Evolutionary conservation across 2,888 invertebrate genomes (phyloP), one percentile per base, ranked within the genome.

Genomic region (Corbicula japonica): DNA sequence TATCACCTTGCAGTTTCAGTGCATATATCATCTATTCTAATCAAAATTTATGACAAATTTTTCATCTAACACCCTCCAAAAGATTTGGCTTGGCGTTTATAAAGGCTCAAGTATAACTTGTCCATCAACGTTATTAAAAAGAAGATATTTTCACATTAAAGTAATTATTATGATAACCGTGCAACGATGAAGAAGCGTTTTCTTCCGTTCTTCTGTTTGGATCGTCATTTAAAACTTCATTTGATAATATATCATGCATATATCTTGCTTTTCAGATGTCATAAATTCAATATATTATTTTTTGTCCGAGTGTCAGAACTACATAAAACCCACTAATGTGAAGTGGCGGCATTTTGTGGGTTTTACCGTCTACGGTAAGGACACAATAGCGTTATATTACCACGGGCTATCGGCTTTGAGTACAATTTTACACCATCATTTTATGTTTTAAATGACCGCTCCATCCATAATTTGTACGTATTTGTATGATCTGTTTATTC

Each of bases 361-460:
- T 54, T 32, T 10, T 38, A 1, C n/a, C 26, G 66, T 66, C 66
- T 66, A n/a, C 34, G 2, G 3, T 8, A 52, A 10, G 38, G 28
- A 41, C 41, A 54, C 50, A 38, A 41, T 54, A 38, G 35, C 12
- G 52, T n/a, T 28, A 66, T 54, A 54, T 54, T 52, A 38, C 66
- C 30, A 41, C 28, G 30, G 66, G 54, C 52, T 54, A 66, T 41
- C 28, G 52, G 28, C 26, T 52, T 34, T 41, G 1, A 30, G 26
- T 66, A 38, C n/a, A 66, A 54, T 66, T 54, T 46, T 60, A 66
- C 50, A 66, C 60, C 58, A 58, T 50, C 46, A 50, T 35, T 74
- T 65, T 66, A 74, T 74, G 41, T 66, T 65, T 48, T 63, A 61
- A 75, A 75, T 66, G 68, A 60, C 66, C 75, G 69, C 10, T 66